phyloP scores from a whole-genome alignment of 2,888 invertebrate species.

The Didymodactylos carnosus region DNA sequence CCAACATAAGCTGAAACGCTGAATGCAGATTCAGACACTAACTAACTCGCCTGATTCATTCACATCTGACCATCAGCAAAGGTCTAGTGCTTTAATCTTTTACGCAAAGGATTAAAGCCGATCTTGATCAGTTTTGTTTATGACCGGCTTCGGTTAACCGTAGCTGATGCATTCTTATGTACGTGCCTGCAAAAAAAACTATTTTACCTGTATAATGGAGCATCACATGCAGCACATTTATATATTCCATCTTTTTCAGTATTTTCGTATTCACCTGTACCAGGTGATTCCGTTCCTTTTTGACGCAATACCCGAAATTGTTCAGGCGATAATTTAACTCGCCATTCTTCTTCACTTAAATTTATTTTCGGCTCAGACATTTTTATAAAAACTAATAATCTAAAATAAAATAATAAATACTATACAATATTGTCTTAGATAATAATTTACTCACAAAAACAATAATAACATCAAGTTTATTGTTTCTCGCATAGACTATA shows the following conservation, averaged over 20 bases:
- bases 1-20: too few relatives aligned
- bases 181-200: too few relatives aligned
- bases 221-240: neutral
- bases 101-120: too few relatives aligned
- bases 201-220: neutral
- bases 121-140: too few relatives aligned
- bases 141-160: too few relatives aligned
- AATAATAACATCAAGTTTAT: too few relatives aligned
- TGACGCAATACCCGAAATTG: slow-evolving; percentile 18
- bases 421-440: neutral
- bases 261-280: neutral
- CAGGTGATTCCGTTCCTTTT: neutral
- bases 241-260: neutral
- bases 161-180: too few relatives aligned
- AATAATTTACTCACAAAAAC: neutral
- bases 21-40: too few relatives aligned
- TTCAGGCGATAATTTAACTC: slow-evolving; percentile 33
- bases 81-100: too few relatives aligned
- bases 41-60: too few relatives aligned
- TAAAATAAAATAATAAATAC: neutral
- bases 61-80: too few relatives aligned
- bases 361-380: neutral
- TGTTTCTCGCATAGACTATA: too few relatives aligned
- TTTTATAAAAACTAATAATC: neutral
- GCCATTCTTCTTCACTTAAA: slow-evolving; percentile 29